A percentile compares a stretch with the other conserved stretches of the same genome.
Conservation (phyloP, 2,888 invertebrate species). For the Euplagia quadripunctaria region DNA sequence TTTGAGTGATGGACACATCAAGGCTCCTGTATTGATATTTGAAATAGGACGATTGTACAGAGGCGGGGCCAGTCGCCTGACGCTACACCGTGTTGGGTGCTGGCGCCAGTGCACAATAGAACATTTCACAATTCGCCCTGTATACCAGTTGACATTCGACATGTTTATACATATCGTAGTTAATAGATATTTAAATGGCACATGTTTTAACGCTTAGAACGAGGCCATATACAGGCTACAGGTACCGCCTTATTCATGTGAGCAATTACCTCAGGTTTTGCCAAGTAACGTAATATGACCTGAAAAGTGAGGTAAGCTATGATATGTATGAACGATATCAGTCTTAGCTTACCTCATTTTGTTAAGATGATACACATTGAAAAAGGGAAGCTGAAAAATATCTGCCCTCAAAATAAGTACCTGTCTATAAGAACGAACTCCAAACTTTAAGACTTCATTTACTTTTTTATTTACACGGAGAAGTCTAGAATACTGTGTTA, state of each 20-base stretch:
- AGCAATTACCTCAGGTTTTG: background rate
- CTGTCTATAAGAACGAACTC: no score
- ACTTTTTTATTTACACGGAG: no score
- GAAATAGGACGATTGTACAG: constrained; percentile 32
- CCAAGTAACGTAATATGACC: background rate
- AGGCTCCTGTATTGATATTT: constrained; percentile 61
- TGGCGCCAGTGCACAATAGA: constrained; percentile 61
- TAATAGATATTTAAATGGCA: constrained; percentile 54
- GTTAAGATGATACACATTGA: no score
- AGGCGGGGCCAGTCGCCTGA: constrained; percentile 30
- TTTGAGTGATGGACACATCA: constrained; percentile 71
- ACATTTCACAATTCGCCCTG: constrained; percentile 65
- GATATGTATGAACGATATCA: no score
- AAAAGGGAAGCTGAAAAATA: no score
- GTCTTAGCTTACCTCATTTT: no score
- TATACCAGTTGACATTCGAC: constrained; percentile 62
- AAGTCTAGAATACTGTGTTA: no score
- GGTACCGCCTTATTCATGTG: constrained; percentile 6
- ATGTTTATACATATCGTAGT: constrained; percentile 46
- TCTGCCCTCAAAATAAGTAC: no score
- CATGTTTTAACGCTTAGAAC: constrained; percentile 50
- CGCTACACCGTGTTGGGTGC: constrained; percentile 23
- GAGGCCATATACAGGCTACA: constrained; percentile 16
- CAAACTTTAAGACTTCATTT: no score
- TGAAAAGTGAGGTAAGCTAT: background rate